These are phyloP conservation scores for Philereme transversata DNA, from an alignment of 2,888 invertebrate species.

Conservation along the genomic window DNA sequence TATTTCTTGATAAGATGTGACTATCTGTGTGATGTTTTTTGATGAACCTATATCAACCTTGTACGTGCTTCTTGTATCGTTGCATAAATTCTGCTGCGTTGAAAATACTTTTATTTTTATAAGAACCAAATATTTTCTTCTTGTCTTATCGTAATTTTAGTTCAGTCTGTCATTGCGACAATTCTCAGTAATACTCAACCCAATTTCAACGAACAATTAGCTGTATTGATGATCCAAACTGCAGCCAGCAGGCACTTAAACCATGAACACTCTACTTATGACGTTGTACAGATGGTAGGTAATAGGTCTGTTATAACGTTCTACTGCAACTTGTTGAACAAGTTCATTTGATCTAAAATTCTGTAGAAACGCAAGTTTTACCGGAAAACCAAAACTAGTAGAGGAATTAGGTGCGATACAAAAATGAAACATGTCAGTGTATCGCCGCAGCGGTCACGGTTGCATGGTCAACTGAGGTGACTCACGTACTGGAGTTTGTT, in stretches of 20 bases:
- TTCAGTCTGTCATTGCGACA: not conserved
- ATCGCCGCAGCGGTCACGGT: conserved; percentile 49
- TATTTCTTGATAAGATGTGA: conserved; percentile 6
- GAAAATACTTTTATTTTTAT: too few relatives aligned
- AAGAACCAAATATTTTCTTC: too few relatives aligned
- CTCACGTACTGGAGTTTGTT: conserved; percentile 43
- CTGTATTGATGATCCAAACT: conserved; percentile 23
- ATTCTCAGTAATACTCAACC: not conserved
- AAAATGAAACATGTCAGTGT: conserved; percentile 36
- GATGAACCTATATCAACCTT: too few relatives aligned
- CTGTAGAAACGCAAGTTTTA: conserved; percentile 6
- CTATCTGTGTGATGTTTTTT: too few relatives aligned
- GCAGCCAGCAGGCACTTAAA: conserved; percentile 17
- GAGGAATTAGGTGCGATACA: conserved; percentile 16
- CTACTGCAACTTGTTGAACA: conserved; percentile 1
- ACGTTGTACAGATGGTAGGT: conserved; percentile 10
- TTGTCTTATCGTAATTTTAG: not conserved
- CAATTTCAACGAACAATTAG: conserved; percentile 16
- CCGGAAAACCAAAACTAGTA: conserved; percentile 14
- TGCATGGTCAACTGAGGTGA: conserved; percentile 46
- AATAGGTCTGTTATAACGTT: conserved; percentile 4
- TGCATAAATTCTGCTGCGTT: too few relatives aligned
- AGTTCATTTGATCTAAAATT: conserved; percentile 7
- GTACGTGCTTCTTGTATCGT: too few relatives aligned
- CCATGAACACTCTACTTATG: conserved; percentile 23